These are phyloP conservation scores for Drosophila ercepeae DNA, from an alignment of 1,140 invertebrate species.

Conservation along the genomic window DNA sequence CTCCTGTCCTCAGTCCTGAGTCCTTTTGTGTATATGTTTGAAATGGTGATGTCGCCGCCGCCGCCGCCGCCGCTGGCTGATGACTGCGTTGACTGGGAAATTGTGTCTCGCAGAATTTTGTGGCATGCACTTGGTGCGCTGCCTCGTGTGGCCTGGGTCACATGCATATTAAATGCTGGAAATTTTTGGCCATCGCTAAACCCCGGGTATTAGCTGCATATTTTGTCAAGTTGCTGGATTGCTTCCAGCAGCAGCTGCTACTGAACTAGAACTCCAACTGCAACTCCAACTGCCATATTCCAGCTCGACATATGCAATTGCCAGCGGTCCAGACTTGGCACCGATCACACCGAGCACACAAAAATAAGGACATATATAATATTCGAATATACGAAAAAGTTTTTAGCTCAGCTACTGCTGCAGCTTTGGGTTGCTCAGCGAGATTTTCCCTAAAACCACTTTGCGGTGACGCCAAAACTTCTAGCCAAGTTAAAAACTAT, in stretches of 20 bases:
- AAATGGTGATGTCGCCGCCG: conserved; percentile 29
- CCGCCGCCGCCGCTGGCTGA: conserved; percentile 38
- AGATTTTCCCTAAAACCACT: conserved; percentile 79
- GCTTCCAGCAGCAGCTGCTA: conserved; percentile 61
- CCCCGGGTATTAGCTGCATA: conserved; percentile 73
- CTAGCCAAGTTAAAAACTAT: conserved; percentile 82
- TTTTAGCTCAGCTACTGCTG: conserved; percentile 16
- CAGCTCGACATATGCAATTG: conserved; percentile 67
- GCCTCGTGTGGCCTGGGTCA: conserved; percentile 37
- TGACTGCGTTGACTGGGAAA: conserved; percentile 36
- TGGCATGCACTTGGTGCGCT: conserved; percentile 44
- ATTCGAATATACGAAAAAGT: conserved; percentile 37
- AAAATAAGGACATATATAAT: conserved; percentile 43
- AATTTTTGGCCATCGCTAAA: conserved; percentile 42
- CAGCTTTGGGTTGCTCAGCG: conserved; percentile 12
- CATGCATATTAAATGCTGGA: conserved; percentile 71
- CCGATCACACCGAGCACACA: conserved; percentile 23
- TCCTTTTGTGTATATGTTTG: conserved; percentile 42
- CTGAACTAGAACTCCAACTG: neutral
- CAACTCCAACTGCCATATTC: neutral
- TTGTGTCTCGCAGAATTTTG: conserved; percentile 42
- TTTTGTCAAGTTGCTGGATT: conserved; percentile 73
- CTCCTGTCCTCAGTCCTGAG: neutral
- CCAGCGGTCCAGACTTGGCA: conserved; percentile 59
- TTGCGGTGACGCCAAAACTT: conserved; percentile 82